Evolutionary conservation across 1,140 invertebrate genomes (phyloP).

Genomic region (Ectropis grisescens): DNA sequence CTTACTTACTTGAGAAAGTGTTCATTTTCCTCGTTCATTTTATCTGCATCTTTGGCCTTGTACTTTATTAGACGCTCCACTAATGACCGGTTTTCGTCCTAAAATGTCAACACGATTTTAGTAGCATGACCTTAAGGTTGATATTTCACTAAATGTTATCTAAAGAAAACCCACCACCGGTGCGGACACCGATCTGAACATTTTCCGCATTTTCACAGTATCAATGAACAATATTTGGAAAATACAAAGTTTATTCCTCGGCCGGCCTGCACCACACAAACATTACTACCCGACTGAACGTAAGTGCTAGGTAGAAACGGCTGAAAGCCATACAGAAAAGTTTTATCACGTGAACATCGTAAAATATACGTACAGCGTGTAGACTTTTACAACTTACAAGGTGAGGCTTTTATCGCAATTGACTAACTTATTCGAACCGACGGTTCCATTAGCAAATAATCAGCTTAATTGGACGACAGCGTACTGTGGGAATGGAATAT

Average conservation of each 20-base stretch:
- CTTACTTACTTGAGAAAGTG: conserved; percentile 84
- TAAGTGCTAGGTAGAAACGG: conserved; percentile 31
- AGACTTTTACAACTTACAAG: conserved; percentile 24
- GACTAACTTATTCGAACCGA: conserved; percentile 4
- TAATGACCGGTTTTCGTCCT: conserved; percentile 92
- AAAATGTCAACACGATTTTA: conserved; percentile 42
- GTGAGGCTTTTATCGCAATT: conserved; percentile 25
- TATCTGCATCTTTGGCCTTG: conserved; percentile 94
- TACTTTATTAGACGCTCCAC: conserved; percentile 90
- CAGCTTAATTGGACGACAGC: conserved; percentile 1
- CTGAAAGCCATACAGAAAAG: conserved; percentile 36
- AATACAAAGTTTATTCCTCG: no score
- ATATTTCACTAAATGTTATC: background rate
- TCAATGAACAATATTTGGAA: no score
- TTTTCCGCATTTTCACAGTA: conserved; percentile 12
- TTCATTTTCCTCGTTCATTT: conserved; percentile 95
- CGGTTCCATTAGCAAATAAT: conserved; percentile 1
- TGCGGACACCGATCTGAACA: conserved; percentile 16
- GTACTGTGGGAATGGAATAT: background rate
- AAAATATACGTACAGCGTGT: no score
- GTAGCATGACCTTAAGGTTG: conserved; percentile 1
- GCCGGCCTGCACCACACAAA: conserved; percentile 5
- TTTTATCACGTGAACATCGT: conserved; percentile 43
- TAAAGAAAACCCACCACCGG: background rate
- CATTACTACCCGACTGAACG: conserved; percentile 35